A percentile compares a stretch with the other conserved stretches of the same genome.
These are phyloP conservation scores for Schizothorax lantsangensis DNA, from an alignment of 2,797 vertebrate genomes.

Conservation along the genomic window DNA sequence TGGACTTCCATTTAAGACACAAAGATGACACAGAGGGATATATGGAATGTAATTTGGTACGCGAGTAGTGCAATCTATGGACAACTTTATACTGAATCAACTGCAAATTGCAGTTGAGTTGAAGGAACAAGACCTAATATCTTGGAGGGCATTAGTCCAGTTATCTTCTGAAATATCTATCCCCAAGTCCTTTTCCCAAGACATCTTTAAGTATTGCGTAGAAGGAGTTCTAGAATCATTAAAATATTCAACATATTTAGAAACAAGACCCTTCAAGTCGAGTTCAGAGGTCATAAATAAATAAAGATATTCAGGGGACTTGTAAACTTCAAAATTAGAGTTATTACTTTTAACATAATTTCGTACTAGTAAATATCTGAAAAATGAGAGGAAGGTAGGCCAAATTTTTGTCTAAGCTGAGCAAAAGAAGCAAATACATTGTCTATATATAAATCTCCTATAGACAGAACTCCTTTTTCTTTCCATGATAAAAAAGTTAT, in stretches of 20 bases:
- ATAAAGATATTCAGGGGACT: neutral
- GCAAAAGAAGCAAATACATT: slow-evolving; percentile 5
- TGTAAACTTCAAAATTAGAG: neutral
- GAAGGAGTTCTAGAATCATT: neutral
- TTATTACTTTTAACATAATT: neutral
- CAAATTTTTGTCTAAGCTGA: neutral
- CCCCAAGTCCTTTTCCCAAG: slow-evolving; percentile 6
- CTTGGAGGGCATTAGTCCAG: neutral
- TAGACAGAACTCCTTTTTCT: neutral
- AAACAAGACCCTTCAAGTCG: neutral
- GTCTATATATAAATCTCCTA: neutral
- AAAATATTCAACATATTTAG: neutral
- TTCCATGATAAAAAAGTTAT: neutral
- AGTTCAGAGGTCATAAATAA: neutral
- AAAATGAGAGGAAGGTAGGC: neutral
- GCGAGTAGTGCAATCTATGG: too few relatives aligned
- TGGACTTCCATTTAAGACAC: neutral
- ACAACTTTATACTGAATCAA: too few relatives aligned
- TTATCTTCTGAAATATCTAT: neutral
- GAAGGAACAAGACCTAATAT: neutral
- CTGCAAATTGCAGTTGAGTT: too few relatives aligned
- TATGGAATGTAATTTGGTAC: too few relatives aligned
- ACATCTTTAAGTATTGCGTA: neutral
- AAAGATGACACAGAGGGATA: too few relatives aligned
- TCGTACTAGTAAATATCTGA: slow-evolving; percentile 6